A percentile compares a stretch with the other conserved stretches of the same genome.
phyloP scores from a whole-genome alignment of 2,113 vertebrate species.

The Daubentonia madagascariensis region DNA sequence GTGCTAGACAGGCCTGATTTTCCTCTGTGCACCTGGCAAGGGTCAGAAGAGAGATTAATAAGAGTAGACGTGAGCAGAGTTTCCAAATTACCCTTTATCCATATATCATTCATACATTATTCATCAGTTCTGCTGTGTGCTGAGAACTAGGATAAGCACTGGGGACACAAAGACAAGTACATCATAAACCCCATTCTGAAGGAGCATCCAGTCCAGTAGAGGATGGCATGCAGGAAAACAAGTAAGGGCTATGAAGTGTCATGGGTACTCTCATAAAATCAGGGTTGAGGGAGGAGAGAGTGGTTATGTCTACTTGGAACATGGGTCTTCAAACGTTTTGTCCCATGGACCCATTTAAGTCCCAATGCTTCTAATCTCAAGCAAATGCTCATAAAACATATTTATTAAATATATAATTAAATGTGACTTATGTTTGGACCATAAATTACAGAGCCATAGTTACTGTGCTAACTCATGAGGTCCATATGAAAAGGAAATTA shows the following conservation, averaged over 20 bases:
- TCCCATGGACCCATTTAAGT: background rate
- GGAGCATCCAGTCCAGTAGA: background rate
- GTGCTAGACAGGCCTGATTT: background rate
- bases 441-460: background rate
- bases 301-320: background rate
- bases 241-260: background rate
- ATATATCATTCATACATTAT: background rate
- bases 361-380: background rate
- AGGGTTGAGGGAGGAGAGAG: background rate
- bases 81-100: constrained; percentile 18
- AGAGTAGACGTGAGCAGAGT: background rate
- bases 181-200: background rate
- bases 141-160: background rate
- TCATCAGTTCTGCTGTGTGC: background rate
- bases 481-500: background rate
- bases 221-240: background rate
- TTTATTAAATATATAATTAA: background rate
- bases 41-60: background rate
- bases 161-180: background rate
- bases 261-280: background rate
- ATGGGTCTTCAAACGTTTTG: background rate
- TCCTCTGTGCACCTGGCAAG: background rate
- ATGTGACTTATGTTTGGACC: background rate
- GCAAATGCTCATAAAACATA: background rate
- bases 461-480: background rate